These are phyloP conservation scores for Cynocephalus volans DNA, from an alignment of 2,113 vertebrate species.

Conservation along the genomic window DNA sequence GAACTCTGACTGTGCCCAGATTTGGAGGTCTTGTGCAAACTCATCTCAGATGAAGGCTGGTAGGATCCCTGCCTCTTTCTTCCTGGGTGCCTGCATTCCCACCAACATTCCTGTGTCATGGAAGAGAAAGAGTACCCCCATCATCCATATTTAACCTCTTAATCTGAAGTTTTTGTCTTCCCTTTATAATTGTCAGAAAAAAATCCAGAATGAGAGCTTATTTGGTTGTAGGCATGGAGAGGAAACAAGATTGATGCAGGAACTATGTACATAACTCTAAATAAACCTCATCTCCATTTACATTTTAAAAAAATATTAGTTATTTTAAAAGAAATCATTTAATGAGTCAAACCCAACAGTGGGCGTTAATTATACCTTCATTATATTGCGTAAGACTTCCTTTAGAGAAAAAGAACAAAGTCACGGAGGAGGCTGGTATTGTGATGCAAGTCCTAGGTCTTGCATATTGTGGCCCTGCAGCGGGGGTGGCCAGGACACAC, in stretches of 20 bases:
- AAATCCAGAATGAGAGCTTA: background rate
- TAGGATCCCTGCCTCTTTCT: background rate
- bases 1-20: background rate
- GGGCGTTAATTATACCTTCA: background rate
- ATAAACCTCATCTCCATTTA: background rate
- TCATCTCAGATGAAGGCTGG: background rate
- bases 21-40: background rate
- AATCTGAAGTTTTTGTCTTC: background rate
- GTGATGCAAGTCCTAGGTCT: background rate
- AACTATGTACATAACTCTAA: background rate
- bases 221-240: background rate
- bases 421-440: background rate
- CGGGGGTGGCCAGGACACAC: background rate
- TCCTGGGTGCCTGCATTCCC: background rate
- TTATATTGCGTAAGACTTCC: background rate
- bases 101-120: background rate
- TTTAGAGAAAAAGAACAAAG: conserved; percentile 17
- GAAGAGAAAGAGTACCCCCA: background rate
- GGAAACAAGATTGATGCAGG: background rate
- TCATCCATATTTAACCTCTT: background rate
- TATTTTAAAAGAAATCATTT: conserved; percentile 33
- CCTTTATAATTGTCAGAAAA: background rate
- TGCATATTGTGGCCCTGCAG: background rate
- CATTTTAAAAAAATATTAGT: background rate
- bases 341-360: background rate